Conservation (phyloP, 2,888 invertebrate genomes). For the Camptogramma bilineatum region DNA sequence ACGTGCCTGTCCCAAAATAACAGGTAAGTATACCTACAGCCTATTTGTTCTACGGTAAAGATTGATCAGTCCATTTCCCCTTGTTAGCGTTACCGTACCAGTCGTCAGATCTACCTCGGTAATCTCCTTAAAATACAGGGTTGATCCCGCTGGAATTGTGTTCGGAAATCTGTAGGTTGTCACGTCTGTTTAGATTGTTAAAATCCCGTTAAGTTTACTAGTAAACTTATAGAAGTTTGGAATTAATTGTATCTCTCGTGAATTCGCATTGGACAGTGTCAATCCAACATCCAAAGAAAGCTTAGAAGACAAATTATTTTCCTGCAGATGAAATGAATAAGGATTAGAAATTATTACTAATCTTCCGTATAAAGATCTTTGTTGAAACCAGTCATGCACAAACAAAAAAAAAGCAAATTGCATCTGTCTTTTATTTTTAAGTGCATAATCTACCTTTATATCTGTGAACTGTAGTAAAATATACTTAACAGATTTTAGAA, state of each 20-base stretch:
- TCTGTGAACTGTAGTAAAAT: background rate
- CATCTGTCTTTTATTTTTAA: too few relatives aligned
- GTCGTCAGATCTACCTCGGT: slow-evolving; percentile 16
- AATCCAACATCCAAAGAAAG: too few relatives aligned
- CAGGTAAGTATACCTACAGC: background rate
- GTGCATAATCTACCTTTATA: too few relatives aligned
- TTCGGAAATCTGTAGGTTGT: slow-evolving; percentile 32
- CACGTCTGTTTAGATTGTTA: slow-evolving; percentile 18
- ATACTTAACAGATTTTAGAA: background rate
- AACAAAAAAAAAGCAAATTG: too few relatives aligned
- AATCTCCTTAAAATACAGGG: slow-evolving; percentile 34
- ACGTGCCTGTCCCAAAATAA: too few relatives aligned
- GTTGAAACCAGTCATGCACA: too few relatives aligned
- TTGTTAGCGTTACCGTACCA: slow-evolving; percentile 12
- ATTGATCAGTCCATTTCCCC: slow-evolving; percentile 4
- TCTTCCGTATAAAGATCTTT: too few relatives aligned
- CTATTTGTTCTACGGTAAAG: slow-evolving; percentile 4
- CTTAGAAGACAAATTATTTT: too few relatives aligned
- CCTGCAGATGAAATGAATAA: too few relatives aligned
- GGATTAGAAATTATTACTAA: too few relatives aligned
- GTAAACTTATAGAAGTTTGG: background rate
- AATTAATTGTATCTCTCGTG: background rate
- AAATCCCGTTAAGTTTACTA: background rate
- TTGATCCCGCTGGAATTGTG: slow-evolving; percentile 39
- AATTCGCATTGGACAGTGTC: background rate